A percentile compares a stretch with the other conserved stretches of the same genome.
These are phyloP conservation scores for Papilio elwesi DNA, from an alignment of 2,888 invertebrate genomes.

Conservation along the genomic window DNA sequence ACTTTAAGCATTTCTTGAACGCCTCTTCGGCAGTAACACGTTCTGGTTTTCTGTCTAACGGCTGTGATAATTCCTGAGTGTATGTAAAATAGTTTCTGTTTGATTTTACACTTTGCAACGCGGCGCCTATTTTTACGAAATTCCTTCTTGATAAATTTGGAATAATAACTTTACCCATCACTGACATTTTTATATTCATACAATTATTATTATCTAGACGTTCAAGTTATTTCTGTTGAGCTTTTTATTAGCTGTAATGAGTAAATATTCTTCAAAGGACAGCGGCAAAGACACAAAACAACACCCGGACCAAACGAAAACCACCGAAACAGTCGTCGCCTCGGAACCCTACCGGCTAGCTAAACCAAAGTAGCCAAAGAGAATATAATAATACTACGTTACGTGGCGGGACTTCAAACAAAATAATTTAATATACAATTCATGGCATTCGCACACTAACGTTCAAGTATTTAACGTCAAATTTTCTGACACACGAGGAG, in stretches of 20 bases:
- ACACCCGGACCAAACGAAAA: not conserved
- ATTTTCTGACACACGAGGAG: too few relatives aligned
- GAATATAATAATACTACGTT: too few relatives aligned
- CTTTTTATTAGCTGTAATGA: not conserved
- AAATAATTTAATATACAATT: too few relatives aligned
- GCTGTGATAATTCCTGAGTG: slow-evolving; percentile 91
- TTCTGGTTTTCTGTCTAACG: slow-evolving; percentile 89
- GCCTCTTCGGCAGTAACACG: slow-evolving; percentile 90
- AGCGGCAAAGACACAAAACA: not conserved
- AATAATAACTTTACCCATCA: slow-evolving; percentile 67
- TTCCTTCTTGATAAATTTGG: slow-evolving; percentile 66
- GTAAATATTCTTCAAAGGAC: not conserved
- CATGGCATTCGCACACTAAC: too few relatives aligned
- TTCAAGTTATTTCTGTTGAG: not conserved
- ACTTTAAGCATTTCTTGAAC: slow-evolving; percentile 89
- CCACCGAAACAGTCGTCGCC: too few relatives aligned
- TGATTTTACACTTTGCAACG: slow-evolving; percentile 61
- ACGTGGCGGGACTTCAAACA: too few relatives aligned
- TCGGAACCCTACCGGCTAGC: too few relatives aligned
- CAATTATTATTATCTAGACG: not conserved
- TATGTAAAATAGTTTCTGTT: slow-evolving; percentile 89
- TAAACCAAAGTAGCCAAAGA: too few relatives aligned
- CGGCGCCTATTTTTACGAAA: slow-evolving; percentile 66
- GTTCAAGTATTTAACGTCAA: too few relatives aligned
- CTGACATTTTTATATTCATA: slow-evolving; percentile 59